Conservation (phyloP, 2,888 invertebrate genomes). For the Saturnia japonica region DNA sequence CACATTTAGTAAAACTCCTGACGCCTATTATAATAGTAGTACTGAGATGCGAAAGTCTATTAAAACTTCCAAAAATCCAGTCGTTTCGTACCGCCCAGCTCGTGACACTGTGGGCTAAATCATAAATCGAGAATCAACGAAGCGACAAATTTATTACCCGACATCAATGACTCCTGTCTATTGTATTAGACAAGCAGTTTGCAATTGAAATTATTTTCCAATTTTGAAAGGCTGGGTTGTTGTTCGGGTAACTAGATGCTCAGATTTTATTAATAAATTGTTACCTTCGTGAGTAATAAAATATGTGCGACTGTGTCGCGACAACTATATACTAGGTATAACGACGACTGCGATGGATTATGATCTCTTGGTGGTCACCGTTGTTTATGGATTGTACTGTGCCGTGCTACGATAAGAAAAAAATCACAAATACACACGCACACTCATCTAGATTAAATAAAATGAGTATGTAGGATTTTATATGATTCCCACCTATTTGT, state of each 20-base stretch:
- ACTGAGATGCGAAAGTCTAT: neutral
- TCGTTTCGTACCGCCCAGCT: neutral
- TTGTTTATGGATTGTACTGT: no score
- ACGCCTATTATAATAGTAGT: neutral
- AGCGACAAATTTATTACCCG: conserved; percentile 4
- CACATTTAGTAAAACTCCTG: neutral
- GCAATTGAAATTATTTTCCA: neutral
- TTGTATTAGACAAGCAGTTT: neutral
- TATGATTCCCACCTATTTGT: neutral
- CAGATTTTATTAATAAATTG: no score
- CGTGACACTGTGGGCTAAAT: neutral
- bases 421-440: no score
- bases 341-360: no score
- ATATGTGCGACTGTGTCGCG: no score
- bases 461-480: no score
- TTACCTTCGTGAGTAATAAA: no score
- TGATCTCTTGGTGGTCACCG: no score
- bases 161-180: neutral
- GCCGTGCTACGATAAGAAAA: no score
- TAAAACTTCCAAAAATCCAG: neutral
- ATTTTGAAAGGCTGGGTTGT: neutral
- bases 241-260: no score
- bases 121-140: neutral
- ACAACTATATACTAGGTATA: no score
- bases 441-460: no score